Percentiles rank a stretch among this genome's conserved stretches.
Evolutionary conservation across 2,797 vertebrate genomes (phyloP).

Genomic region (Eulemur rubriventer): DNA sequence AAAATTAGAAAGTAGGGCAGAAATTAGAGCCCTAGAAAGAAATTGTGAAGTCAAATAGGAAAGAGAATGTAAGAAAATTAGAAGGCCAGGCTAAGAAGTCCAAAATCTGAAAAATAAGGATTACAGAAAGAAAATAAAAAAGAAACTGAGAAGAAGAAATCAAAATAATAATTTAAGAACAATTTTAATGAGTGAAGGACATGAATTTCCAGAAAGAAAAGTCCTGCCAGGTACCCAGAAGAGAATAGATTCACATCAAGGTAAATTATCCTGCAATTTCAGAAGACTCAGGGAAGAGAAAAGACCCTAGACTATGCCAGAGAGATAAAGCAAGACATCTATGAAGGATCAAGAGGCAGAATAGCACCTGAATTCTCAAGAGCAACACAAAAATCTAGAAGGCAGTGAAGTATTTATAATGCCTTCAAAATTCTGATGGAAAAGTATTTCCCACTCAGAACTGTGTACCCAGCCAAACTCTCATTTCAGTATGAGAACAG

Average conservation of each 20-base stretch:
- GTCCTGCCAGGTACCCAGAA: not conserved
- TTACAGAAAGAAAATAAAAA: not conserved
- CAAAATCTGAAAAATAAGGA: not conserved
- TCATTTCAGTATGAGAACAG: not conserved
- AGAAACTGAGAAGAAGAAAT: not conserved
- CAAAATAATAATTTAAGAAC: not conserved
- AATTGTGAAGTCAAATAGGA: not conserved
- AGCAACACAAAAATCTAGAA: not conserved
- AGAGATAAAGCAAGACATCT: not conserved
- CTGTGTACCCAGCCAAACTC: not conserved
- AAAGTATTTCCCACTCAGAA: not conserved
- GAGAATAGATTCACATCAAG: not conserved
- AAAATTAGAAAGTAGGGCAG: not conserved
- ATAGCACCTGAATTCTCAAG: not conserved
- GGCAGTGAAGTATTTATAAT: not conserved
- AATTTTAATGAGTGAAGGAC: not conserved
- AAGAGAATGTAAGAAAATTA: not conserved
- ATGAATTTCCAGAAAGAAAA: not conserved
- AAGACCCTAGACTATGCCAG: not conserved
- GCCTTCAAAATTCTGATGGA: not conserved
- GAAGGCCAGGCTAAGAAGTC: not conserved
- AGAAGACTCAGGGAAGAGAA: not conserved
- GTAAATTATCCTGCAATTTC: not conserved
- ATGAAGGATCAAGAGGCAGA: not conserved
- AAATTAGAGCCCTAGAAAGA: not conserved